A percentile compares a stretch with the other conserved stretches of the same genome.
Conservation (phyloP, 2,797 vertebrate species). For the Hemibagrus guttatus region DNA sequence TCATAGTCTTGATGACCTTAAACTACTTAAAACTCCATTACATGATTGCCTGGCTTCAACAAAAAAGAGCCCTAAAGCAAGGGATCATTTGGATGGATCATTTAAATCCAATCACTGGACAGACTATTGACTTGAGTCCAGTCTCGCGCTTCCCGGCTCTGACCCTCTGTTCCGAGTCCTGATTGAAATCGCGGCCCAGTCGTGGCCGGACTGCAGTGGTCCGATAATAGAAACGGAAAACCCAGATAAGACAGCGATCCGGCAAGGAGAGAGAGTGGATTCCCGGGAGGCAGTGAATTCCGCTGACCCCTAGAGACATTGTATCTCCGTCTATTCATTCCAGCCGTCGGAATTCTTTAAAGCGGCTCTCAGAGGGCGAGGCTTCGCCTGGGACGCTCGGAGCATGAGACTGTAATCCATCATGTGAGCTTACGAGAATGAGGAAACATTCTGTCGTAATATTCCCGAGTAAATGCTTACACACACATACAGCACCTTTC, state of each 20-base stretch:
- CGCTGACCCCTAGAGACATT: slow-evolving; percentile 73
- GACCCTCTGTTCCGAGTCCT: not conserved
- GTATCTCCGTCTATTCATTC: slow-evolving; percentile 62
- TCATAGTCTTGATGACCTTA: slow-evolving; percentile 51
- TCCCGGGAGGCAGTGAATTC: slow-evolving; percentile 61
- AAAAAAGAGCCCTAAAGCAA: slow-evolving; percentile 32
- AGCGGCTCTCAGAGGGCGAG: slow-evolving; percentile 54
- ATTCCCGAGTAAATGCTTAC: not conserved
- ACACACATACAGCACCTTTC: not conserved
- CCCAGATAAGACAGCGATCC: slow-evolving; percentile 64
- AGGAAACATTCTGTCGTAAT: slow-evolving; percentile 67
- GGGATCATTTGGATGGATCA: slow-evolving; percentile 46
- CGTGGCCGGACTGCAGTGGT: slow-evolving; percentile 60
- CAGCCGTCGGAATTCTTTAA: slow-evolving; percentile 69
- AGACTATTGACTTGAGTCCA: slow-evolving; percentile 48
- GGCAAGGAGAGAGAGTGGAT: slow-evolving; percentile 39
- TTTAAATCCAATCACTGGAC: slow-evolving; percentile 55
- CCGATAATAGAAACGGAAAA: slow-evolving; percentile 72
- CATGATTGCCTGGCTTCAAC: slow-evolving; percentile 54
- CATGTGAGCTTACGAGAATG: slow-evolving; percentile 50
- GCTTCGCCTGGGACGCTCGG: slow-evolving; percentile 47
- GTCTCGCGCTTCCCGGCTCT: slow-evolving; percentile 55
- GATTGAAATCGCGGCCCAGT: slow-evolving; percentile 20
- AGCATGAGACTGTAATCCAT: slow-evolving; percentile 69
- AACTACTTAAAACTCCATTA: slow-evolving; percentile 58